Conservation (phyloP, 2,888 invertebrate species). For the Abrostola triplasia region DNA sequence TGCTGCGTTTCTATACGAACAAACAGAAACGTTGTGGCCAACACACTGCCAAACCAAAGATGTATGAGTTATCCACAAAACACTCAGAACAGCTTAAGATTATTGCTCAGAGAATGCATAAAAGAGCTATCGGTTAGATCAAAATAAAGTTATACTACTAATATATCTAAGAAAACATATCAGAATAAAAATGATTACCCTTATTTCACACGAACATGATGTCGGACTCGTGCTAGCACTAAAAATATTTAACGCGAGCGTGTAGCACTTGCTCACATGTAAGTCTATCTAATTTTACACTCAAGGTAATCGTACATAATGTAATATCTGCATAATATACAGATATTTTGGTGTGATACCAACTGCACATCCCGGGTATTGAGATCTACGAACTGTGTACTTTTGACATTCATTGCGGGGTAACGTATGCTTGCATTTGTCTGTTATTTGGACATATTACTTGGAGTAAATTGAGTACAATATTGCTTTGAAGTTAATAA, state of each 20-base stretch:
- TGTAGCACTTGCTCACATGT: conserved; percentile 68
- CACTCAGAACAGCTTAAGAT: conserved; percentile 14
- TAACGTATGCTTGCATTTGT: conserved; percentile 22
- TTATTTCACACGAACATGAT: conserved; percentile 32
- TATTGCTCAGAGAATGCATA: conserved; percentile 22
- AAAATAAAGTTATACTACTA: conserved; percentile 35
- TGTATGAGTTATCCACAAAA: conserved; percentile 7
- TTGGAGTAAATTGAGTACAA: conserved; percentile 14
- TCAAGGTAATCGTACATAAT: conserved; percentile 79
- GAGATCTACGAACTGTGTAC: conserved; percentile 32
- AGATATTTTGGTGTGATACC: conserved; percentile 73
- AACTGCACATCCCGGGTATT: conserved; percentile 69
- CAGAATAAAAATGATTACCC: conserved; percentile 35
- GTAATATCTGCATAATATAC: conserved; percentile 78
- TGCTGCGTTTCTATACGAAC: no score
- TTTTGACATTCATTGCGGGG: conserved; percentile 10
- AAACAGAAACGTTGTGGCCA: not conserved
- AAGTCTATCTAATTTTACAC: conserved; percentile 77
- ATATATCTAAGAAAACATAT: conserved; percentile 32
- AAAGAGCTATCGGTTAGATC: conserved; percentile 24
- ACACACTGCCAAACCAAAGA: not conserved
- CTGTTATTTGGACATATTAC: conserved; percentile 19
- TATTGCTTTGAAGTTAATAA: conserved; percentile 26
- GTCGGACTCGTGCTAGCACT: conserved; percentile 53
- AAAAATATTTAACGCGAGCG: conserved; percentile 66